These are phyloP conservation scores for Hyperoplus immaculatus DNA, from an alignment of 2,797 vertebrate genomes.

Conservation along the genomic window DNA sequence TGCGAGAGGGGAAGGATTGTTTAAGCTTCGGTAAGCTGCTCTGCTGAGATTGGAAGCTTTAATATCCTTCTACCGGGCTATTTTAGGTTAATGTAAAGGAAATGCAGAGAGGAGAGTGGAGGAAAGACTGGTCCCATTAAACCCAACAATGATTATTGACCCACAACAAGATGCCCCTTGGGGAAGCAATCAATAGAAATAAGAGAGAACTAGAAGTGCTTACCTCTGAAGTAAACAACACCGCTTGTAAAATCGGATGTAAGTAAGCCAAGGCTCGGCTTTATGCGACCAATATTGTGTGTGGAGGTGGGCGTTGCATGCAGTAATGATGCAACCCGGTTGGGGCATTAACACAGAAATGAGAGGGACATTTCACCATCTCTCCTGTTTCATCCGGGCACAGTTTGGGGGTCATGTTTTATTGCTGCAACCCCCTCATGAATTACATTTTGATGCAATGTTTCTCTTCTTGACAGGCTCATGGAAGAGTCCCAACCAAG, in stretches of 20 bases:
- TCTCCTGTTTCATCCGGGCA: constrained; percentile 28
- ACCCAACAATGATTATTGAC: constrained; percentile 36
- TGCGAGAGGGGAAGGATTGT: constrained; percentile 19
- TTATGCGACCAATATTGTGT: constrained; percentile 13
- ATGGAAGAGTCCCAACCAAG: constrained; percentile 1
- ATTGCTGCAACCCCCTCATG: constrained; percentile 15
- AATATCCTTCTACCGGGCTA: constrained; percentile 22
- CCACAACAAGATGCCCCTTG: constrained; percentile 10
- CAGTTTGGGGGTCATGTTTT: constrained; percentile 42
- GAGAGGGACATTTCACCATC: neutral
- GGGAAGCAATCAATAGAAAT: constrained; percentile 12
- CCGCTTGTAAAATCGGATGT: constrained; percentile 1
- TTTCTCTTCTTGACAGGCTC: constrained; percentile 12
- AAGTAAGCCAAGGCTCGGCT: neutral
- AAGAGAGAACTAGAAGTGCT: neutral
- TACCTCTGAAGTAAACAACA: neutral
- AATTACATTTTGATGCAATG: constrained; percentile 42
- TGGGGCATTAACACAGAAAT: constrained; percentile 18
- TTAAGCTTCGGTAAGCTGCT: constrained; percentile 36
- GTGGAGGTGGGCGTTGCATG: neutral
- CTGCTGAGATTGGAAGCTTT: constrained; percentile 29
- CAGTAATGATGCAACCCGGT: constrained; percentile 27
- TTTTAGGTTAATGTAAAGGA: constrained; percentile 34
- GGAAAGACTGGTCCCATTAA: constrained; percentile 9
- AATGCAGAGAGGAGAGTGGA: constrained; percentile 1